Percentiles rank a stretch among this genome's conserved stretches.
These are phyloP conservation scores for Lepidotrigona ventralis DNA, from an alignment of 1,140 invertebrate genomes.

Conservation along the genomic window DNA sequence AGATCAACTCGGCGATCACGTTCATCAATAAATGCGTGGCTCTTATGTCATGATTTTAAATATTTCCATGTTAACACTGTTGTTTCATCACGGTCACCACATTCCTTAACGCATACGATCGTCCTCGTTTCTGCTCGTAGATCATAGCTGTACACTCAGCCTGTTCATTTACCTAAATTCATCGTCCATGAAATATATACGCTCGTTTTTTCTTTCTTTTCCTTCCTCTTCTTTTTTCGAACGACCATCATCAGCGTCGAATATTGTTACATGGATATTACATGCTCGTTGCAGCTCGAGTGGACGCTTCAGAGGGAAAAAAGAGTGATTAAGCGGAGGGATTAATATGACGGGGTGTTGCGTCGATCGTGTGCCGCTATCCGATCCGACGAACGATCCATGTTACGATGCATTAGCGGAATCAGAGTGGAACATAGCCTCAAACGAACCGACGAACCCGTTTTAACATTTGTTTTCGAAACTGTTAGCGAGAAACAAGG, in stretches of 20 bases:
- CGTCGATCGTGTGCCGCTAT: background rate
- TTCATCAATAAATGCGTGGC: too few species aligned
- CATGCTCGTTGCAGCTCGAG: background rate
- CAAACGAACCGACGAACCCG: constrained; percentile 34
- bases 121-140: background rate
- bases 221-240: too few species aligned
- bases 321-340: too few species aligned
- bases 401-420: background rate
- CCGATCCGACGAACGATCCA: background rate
- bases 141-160: background rate
- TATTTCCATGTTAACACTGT: background rate
- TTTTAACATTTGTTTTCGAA: constrained; percentile 31
- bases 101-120: background rate
- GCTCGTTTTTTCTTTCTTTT: background rate
- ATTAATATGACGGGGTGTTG: too few species aligned
- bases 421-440: constrained; percentile 34
- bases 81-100: background rate
- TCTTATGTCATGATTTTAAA: background rate
- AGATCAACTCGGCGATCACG: too few species aligned
- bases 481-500: constrained; percentile 25
- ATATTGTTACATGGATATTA: constrained; percentile 29
- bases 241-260: background rate
- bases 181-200: background rate
- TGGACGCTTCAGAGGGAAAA: too few species aligned
- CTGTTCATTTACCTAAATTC: background rate